Percentiles rank a stretch among this genome's conserved stretches.
Conservation (phyloP, 2,797 vertebrate species). For the Sebastes taczanowskii region DNA sequence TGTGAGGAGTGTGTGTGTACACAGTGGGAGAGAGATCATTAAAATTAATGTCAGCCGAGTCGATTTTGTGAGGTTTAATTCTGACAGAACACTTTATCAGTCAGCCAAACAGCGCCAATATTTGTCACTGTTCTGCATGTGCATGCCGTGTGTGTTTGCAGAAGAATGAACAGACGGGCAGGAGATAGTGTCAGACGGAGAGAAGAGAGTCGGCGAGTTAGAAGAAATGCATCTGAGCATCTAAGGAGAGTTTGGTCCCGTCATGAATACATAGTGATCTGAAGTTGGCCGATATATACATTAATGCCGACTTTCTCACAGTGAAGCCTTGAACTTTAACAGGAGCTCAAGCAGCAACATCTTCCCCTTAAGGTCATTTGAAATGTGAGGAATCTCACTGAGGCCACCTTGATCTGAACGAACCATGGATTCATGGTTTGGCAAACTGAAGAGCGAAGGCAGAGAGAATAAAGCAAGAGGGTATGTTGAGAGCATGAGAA, state of each 20-base stretch:
- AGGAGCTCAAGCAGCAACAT: background rate
- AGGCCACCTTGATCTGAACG: conserved; percentile 13
- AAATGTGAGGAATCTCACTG: background rate
- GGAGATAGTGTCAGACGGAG: background rate
- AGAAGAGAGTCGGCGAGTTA: background rate
- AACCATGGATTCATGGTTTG: conserved; percentile 20
- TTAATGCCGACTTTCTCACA: background rate
- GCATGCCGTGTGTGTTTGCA: background rate
- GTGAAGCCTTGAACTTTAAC: conserved; percentile 4
- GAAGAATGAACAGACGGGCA: background rate
- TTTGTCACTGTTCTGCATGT: conserved; percentile 14
- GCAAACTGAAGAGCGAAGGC: background rate
- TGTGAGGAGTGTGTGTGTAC: background rate
- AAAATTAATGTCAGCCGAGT: conserved; percentile 21
- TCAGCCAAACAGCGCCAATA: background rate
- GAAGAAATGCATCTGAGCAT: background rate
- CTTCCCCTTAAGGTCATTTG: background rate
- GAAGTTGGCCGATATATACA: background rate
- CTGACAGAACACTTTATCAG: conserved; percentile 3
- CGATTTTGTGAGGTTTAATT: background rate
- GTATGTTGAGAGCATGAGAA: too few relatives aligned
- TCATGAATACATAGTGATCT: conserved; percentile 20
- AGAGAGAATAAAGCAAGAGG: too few relatives aligned
- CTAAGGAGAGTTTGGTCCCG: background rate
- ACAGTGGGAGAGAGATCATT: conserved; percentile 13